phyloP scores from a whole-genome alignment of 2,113 vertebrate genomes.

The Echinops telfairi region DNA sequence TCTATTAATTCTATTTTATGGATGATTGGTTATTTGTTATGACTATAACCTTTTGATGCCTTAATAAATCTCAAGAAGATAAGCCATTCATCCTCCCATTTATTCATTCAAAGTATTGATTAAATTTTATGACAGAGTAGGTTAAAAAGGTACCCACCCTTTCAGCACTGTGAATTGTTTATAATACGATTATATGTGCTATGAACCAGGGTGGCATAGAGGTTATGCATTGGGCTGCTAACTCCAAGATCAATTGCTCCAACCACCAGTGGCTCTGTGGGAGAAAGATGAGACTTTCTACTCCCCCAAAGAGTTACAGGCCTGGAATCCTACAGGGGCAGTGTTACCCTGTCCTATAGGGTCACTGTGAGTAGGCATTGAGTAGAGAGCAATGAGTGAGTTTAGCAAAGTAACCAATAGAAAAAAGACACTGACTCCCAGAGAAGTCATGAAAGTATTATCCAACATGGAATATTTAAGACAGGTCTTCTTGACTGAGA shows the following conservation, averaged over 20 bases:
- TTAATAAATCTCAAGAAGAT: conserved; percentile 42
- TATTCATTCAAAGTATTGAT: conserved; percentile 51
- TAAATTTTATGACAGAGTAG: conserved; percentile 27
- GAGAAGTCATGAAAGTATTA: background rate
- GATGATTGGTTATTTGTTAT: conserved; percentile 35
- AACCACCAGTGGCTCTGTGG: no score
- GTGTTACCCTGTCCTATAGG: no score
- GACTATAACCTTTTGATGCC: conserved; percentile 47
- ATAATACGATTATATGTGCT: background rate
- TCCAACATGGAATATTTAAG: background rate
- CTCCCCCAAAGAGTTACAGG: no score
- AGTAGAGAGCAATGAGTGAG: no score
- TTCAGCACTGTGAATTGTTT: background rate
- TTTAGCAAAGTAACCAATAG: background rate
- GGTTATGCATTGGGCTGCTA: no score
- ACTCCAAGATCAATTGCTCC: no score
- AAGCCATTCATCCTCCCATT: conserved; percentile 37
- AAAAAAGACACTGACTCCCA: background rate
- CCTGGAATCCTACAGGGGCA: no score
- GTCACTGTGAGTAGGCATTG: no score
- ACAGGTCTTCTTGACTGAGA: background rate
- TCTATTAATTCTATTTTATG: conserved; percentile 7
- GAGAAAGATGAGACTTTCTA: no score
- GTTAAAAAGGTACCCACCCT: background rate
- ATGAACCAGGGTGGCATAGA: background rate